Percentiles rank a stretch among this genome's conserved stretches.
Evolutionary conservation across 2,797 vertebrate species (phyloP).

Genomic region (Sebastes steindachneri): DNA sequence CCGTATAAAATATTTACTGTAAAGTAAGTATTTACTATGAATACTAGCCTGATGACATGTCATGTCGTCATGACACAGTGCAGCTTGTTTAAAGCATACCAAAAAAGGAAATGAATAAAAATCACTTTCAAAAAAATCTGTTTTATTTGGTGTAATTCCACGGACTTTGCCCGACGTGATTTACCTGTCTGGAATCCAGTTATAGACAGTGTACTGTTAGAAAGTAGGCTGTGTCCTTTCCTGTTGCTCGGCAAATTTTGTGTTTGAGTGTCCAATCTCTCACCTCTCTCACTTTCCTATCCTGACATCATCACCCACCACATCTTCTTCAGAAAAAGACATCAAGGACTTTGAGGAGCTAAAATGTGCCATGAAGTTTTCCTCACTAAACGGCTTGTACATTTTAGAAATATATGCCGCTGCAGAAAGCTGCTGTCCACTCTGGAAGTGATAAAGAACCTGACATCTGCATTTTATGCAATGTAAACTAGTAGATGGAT

Average conservation of each 20-base stretch:
- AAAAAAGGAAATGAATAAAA: not conserved
- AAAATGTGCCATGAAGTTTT: constrained; percentile 30
- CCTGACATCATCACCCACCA: constrained; percentile 4
- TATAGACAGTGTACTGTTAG: not conserved
- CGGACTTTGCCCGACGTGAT: not conserved
- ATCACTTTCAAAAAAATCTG: not conserved
- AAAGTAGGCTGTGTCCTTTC: not conserved
- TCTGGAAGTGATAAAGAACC: not conserved
- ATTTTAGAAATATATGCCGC: constrained; percentile 5
- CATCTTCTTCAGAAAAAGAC: constrained; percentile 37
- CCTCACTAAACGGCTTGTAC: constrained; percentile 16
- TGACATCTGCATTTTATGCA: constrained; percentile 1
- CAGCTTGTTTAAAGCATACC: not conserved
- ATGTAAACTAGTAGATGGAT: not conserved
- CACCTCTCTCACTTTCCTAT: constrained; percentile 14
- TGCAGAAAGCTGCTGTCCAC: not conserved
- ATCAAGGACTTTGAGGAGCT: not conserved
- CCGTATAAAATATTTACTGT: not conserved
- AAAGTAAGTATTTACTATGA: constrained; percentile 8
- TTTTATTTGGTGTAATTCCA: constrained; percentile 12
- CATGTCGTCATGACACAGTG: not conserved
- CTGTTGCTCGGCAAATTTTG: constrained; percentile 43
- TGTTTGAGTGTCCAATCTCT: constrained; percentile 33
- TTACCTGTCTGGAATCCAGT: not conserved
- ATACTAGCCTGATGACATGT: not conserved